Conservation (phyloP, 1,140 invertebrate genomes). For the Prorops nasuta region DNA sequence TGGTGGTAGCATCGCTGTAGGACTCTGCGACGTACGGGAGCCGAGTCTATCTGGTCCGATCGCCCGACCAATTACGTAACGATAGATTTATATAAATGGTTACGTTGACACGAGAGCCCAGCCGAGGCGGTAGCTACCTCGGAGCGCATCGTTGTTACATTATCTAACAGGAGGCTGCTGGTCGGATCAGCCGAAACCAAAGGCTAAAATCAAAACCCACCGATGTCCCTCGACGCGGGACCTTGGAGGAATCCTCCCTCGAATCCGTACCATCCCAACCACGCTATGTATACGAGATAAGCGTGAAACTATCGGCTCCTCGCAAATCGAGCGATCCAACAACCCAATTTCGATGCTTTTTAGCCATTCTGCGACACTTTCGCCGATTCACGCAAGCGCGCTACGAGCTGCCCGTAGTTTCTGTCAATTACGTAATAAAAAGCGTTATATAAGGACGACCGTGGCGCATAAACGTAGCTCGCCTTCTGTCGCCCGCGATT, state of each 20-base stretch:
- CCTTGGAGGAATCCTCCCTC: too few species aligned
- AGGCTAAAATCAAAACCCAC: too few species aligned
- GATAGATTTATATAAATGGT: slow-evolving; percentile 59
- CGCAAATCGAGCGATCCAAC: too few species aligned
- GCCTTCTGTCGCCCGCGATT: too few species aligned
- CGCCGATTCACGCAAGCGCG: slow-evolving; percentile 16
- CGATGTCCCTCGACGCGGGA: too few species aligned
- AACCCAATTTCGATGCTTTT: too few species aligned
- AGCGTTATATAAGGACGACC: slow-evolving; percentile 51
- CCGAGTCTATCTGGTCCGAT: slow-evolving; percentile 41
- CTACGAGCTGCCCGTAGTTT: slow-evolving; percentile 32
- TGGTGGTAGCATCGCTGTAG: slow-evolving; percentile 3
- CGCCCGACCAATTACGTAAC: slow-evolving; percentile 47
- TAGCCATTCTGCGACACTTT: slow-evolving; percentile 24
- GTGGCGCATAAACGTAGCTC: slow-evolving; percentile 40
- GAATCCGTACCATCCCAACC: too few species aligned
- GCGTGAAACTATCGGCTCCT: too few species aligned
- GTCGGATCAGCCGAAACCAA: too few species aligned
- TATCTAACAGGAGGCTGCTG: slow-evolving; percentile 57
- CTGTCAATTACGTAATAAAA: slow-evolving; percentile 56
- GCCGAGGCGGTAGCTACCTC: slow-evolving; percentile 27
- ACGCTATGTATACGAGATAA: too few species aligned
- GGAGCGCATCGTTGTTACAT: slow-evolving; percentile 45
- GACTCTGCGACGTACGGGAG: slow-evolving; percentile 12
- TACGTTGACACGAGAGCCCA: slow-evolving; percentile 55